phyloP scores from a whole-genome alignment of 53 echinoderm and acorn worm species.

The Hippasteria phrygiana region DNA sequence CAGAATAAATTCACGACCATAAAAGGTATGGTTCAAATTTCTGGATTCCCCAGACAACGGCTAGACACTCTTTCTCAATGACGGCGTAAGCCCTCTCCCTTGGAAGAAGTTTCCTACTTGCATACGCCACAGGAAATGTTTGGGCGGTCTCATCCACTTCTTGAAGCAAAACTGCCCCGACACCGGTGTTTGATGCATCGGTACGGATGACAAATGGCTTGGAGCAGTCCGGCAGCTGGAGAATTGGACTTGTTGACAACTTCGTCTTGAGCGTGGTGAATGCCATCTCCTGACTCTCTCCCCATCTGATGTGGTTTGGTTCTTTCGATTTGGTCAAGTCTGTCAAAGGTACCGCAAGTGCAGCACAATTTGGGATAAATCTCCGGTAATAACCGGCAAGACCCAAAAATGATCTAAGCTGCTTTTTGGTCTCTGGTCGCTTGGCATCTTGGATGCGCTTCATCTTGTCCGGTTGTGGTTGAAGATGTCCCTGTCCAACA shows the following conservation, averaged over 20 bases:
- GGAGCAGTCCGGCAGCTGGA: conserved; percentile 39
- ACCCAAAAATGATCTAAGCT: conserved; percentile 68
- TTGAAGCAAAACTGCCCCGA: conserved; percentile 61
- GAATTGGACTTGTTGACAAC: conserved; percentile 19
- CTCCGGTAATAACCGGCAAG: conserved; percentile 69
- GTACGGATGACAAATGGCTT: conserved; percentile 47
- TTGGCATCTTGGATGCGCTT: conserved; percentile 40
- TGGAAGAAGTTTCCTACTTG: conserved; percentile 60
- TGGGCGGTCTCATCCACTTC: conserved; percentile 8
- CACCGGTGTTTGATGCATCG: conserved; percentile 36
- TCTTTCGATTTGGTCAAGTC: conserved; percentile 55
- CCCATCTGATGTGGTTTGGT: conserved; percentile 70
- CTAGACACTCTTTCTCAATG: conserved; percentile 64
- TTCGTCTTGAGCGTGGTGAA: conserved; percentile 44
- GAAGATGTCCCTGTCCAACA: conserved; percentile 60
- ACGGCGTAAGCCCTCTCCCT: conserved; percentile 59
- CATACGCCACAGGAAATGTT: conserved; percentile 62
- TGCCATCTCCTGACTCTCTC: conserved; percentile 47
- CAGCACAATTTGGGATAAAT: conserved; percentile 72
- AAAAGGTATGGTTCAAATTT: conserved; percentile 47
- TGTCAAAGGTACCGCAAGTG: conserved; percentile 68
- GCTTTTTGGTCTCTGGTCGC: conserved; percentile 72
- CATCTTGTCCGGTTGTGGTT: conserved; percentile 66
- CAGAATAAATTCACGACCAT: conserved; percentile 39
- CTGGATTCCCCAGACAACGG: conserved; percentile 70